Evolutionary conservation across 2,113 vertebrate genomes (phyloP).

Genomic region (Herpetotheres cachinnans): DNA sequence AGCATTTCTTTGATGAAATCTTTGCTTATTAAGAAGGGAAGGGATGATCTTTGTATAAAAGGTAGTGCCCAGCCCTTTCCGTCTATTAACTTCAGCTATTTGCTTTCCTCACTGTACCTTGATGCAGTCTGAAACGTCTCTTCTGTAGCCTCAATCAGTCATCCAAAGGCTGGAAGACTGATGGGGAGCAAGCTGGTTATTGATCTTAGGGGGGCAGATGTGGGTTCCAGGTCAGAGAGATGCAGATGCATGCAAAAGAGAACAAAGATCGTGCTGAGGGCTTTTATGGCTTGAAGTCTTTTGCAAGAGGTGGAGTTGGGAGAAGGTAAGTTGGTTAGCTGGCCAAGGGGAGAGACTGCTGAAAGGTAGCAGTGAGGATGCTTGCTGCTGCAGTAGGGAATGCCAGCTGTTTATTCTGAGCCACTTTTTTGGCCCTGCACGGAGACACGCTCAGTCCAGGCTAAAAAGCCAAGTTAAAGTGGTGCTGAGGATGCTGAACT

Average conservation of each 20-base stretch:
- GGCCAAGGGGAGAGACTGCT: background rate
- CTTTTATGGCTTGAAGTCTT: background rate
- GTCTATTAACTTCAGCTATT: background rate
- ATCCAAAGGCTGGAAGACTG: background rate
- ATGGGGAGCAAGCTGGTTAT: background rate
- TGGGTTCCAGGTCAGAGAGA: background rate
- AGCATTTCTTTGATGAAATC: background rate
- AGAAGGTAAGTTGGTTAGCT: background rate
- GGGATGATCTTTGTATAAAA: background rate
- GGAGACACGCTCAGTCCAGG: background rate
- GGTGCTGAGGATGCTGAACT: background rate
- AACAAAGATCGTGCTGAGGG: background rate
- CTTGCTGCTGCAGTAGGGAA: background rate
- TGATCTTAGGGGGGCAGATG: background rate
- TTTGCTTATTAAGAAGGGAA: background rate
- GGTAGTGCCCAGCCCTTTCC: background rate
- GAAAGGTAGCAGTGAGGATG: background rate
- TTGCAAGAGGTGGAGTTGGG: background rate
- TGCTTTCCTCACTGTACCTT: background rate
- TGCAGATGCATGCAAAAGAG: background rate
- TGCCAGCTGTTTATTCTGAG: background rate
- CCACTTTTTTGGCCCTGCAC: background rate
- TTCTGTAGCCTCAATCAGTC: background rate
- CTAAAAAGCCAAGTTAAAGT: background rate
- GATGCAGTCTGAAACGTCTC: background rate